Evolutionary conservation across 1,140 invertebrate genomes (phyloP), one percentile per base, ranked within the genome.

Genomic region (Drosophila obscura): DNA sequence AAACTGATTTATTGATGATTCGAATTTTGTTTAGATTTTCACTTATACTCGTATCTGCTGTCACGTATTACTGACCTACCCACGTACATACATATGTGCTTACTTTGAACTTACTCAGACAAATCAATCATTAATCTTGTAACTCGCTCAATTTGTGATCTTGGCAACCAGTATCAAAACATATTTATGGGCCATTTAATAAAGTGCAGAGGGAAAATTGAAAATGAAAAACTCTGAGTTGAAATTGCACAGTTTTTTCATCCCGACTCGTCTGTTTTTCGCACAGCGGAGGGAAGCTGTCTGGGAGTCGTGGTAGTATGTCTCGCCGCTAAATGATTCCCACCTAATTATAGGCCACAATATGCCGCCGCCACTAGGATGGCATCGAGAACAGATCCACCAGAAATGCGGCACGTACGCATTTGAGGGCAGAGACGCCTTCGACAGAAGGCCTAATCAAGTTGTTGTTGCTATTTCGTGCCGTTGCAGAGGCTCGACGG

Each of bases 281-380:
- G 46, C 8, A 28, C 31, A 15, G 26, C 56, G 39, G 49, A 61
- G 67, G 53, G 56, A 61, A 56, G 46, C 43, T 45, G 51, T 51
- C 71, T 50, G 73, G 69, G 71, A 73, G 69, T 73, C 60, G 71
- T 57, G 52, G 39, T 57, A 52, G 39, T 71, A 55, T 55, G 58
- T 73, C 69, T 59, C 71, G 59, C 71, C 71, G 51, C 59, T 73
- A 73, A 73, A 73, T 73, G 71, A 73, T 73, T 73, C 59, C 71
- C 69, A 73, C 69, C 71, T 73, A 73, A 73, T 73, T 73, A 73
- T 73, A 73, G 71, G 71, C 71, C 71, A 28, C 69, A 73, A 50
- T 46, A 51, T 73, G 71, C 71, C 71, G 71, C 60, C 71, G 71
- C 60, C 71, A 51, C 58, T 73, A 51, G 68, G 51, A 73, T 41